Percentiles rank a stretch among this genome's conserved stretches.
These are phyloP conservation scores for Apamea anceps DNA, from an alignment of 2,888 invertebrate genomes.

Conservation along the genomic window DNA sequence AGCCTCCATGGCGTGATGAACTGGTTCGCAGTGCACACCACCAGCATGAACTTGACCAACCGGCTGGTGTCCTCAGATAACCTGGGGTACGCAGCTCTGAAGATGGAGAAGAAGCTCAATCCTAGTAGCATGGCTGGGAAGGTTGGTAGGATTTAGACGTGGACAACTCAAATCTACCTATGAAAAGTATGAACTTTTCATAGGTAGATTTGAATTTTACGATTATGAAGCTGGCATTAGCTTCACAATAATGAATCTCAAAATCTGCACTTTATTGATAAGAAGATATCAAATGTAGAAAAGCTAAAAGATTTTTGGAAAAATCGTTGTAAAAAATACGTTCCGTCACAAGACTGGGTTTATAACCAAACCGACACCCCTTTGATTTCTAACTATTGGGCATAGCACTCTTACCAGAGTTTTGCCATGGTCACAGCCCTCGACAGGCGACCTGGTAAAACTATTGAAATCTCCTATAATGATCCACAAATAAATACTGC, in stretches of 20 bases:
- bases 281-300: not conserved
- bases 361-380: not conserved
- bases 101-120: constrained; percentile 93
- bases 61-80: constrained; percentile 95
- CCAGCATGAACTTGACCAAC: constrained; percentile 97
- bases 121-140: constrained; percentile 85
- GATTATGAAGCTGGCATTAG: not conserved
- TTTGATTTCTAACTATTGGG: not conserved
- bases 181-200: too few relatives aligned
- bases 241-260: not conserved
- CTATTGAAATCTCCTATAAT: not conserved
- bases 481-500: not conserved
- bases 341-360: not conserved
- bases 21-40: constrained; percentile 96
- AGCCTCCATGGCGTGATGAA: constrained; percentile 93
- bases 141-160: constrained; percentile 67
- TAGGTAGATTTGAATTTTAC: not conserved
- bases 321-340: not conserved
- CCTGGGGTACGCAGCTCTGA: constrained; percentile 94
- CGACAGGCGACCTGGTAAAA: not conserved
- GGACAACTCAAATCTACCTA: too few relatives aligned
- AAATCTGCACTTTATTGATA: not conserved
- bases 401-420: not conserved
- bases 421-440: not conserved
- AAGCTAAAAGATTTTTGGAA: not conserved